Evolutionary conservation across 2,888 invertebrate genomes (phyloP), one percentile per base, ranked within the genome.

Genomic region (Blomia tropicalis): DNA sequence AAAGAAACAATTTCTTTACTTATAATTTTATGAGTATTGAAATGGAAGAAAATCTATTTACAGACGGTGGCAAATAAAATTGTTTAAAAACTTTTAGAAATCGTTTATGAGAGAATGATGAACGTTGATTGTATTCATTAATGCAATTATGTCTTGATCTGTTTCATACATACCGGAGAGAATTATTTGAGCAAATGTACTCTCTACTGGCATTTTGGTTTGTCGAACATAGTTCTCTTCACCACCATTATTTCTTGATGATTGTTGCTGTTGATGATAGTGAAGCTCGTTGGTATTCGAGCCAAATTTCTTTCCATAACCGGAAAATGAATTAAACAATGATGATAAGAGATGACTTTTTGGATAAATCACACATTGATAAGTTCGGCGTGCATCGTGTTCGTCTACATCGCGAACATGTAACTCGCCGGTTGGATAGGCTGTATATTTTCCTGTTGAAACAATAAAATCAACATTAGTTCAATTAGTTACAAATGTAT

Each of bases 391-490:
- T 17, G 56, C 25, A 58, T 62, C 62, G 22, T 56, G 27, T 22
- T 32, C 27, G 27, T 62, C 62, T 7, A 62, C 62, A 30, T 61
- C 61, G 5, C 62, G 32, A 14, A 62, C 43, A 30, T 58, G 56
- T 4, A 62, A 27, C 41, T 62, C 62, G 17, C 62, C 62, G 25
- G 19, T 36, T 19, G 62, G 56, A 29, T 58, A 58, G 17, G 27
- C 62, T n/a, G 62, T 62, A 23, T 47, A 62, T 44, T 62, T 62
- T 19, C 47, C 62, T 62, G 27, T 56, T 47, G 25, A 47, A 47
- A 14, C 47, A 47, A 47, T 5, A 47, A 47, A 17, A 2, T 47
- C 17, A 14, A 47, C 17, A 19, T 19, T 19, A 19, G 22, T 23
- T n/a, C 36, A 36, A 36, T 36, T n/a, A n/a, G n/a, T n/a, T n/a